phyloP scores from a whole-genome alignment of 2,113 vertebrate genomes.

The Malurus alboscapulatus region DNA sequence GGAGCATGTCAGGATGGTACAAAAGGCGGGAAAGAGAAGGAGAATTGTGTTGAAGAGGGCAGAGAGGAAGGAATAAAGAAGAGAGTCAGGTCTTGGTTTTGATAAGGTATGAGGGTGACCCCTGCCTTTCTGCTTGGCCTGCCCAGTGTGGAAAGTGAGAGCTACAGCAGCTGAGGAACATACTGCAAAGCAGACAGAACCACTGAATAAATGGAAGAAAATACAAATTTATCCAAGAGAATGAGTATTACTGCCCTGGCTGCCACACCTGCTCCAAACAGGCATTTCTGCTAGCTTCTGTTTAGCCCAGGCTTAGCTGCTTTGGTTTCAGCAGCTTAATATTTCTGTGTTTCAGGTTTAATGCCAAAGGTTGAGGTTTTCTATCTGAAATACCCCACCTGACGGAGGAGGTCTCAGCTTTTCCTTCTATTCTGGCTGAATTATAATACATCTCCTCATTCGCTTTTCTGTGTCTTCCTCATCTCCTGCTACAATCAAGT shows the following conservation, averaged over 20 bases:
- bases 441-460: background rate
- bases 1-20: background rate
- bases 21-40: background rate
- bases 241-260: conserved; percentile 36
- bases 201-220: conserved; percentile 49
- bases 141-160: background rate
- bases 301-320: background rate
- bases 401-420: background rate
- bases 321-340: background rate
- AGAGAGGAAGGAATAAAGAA: background rate
- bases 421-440: background rate
- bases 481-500: background rate
- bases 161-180: background rate
- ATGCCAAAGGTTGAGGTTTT: background rate
- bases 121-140: background rate
- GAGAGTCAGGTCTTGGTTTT: background rate
- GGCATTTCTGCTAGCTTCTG: background rate
- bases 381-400: background rate
- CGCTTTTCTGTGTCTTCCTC: background rate
- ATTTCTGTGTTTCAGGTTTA: background rate
- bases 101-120: background rate
- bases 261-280: background rate
- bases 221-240: background rate
- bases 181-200: background rate
- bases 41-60: background rate